Percentiles rank a stretch among this genome's conserved stretches.
Conservation (phyloP, 2,888 invertebrate species). For the Himalopsyche tibetana region DNA sequence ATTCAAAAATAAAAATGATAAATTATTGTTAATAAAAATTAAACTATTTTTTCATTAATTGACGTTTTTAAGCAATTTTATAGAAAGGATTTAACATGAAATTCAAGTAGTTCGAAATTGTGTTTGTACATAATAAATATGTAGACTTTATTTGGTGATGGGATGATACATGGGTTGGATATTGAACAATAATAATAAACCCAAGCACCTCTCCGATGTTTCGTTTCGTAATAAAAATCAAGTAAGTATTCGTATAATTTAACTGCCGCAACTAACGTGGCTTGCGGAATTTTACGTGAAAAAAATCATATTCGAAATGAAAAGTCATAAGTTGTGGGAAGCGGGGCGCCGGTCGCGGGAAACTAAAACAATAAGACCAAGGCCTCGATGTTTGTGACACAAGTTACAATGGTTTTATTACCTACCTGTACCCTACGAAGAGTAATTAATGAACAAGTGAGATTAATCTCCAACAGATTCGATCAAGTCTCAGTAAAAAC, state of each 20-base stretch:
- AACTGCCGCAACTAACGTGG: constrained; percentile 56
- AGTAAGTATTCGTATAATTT: constrained; percentile 45
- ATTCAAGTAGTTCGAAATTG: no score
- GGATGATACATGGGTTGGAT: no score
- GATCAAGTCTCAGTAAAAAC: no score
- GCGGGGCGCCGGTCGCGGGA: constrained; percentile 61
- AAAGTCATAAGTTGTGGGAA: constrained; percentile 64
- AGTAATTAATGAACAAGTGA: constrained; percentile 19
- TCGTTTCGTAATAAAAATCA: not conserved
- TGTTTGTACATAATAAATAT: no score
- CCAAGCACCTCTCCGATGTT: not conserved
- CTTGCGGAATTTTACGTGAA: constrained; percentile 61
- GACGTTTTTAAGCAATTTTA: no score
- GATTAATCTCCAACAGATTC: not conserved
- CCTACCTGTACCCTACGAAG: not conserved
- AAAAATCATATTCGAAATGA: constrained; percentile 63
- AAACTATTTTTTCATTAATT: no score
- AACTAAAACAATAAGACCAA: constrained; percentile 64
- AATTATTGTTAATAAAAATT: no score
- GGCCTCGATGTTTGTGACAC: constrained; percentile 51
- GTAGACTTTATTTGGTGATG: no score
- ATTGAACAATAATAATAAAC: not conserved
- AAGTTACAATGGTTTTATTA: constrained; percentile 5
- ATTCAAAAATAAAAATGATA: no score
- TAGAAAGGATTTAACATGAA: no score